Base-by-base conservation (phyloP, 2,113 vertebrate species). In the Ceuthmochares aereus region DNA sequence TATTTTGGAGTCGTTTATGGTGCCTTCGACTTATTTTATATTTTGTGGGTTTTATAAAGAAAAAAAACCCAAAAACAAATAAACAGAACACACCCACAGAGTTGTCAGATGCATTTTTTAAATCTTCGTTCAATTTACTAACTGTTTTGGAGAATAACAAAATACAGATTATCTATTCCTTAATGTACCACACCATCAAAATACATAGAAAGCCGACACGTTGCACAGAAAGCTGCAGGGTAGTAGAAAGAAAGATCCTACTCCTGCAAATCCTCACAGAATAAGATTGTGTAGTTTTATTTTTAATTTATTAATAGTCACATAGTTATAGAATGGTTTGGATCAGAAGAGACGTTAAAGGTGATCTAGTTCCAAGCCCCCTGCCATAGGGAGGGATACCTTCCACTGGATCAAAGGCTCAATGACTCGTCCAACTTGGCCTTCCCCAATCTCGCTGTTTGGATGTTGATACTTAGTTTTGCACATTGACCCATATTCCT, bases 41-140 rank as follows among this genome's bases (percentile, higher is more conserved):
- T 16, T 40, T 68, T 62, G 63, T 14, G 42, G 9, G 5, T n/a
- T 47, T 69, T 60, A 47, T 36, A 67, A 74, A 27, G 37, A 64
- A 29, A n/a, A 30, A 37, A 47, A n/a, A n/a, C n/a, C 40, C 9
- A 12, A 30, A 45, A 16, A 43, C 26, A 68, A 47, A 21, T 4
- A 64, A 58, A 32, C 25, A 26, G 14, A 92, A 91, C 85, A 80
- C 75, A 49, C 78, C 45, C 84, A 45, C 54, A 7, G 74, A 42
- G 67, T 45, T 85, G 62, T 89, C 93, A 87, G 85, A 87, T 93
- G 93, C 69, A 64, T 96, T 92, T 95, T 92, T 93, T 36, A 64
- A 95, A 84, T 94, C 81, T 67, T 95, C 67, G 22, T 94, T 87
- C 81, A 73, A 64, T 55, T 91, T 42, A 87, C 88, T 52, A 74